Percentiles rank a stretch among this genome's conserved stretches.
These are phyloP conservation scores for Siderastrea radians DNA, from an alignment of 92 coral and sea anemone genomes.

Conservation along the genomic window DNA sequence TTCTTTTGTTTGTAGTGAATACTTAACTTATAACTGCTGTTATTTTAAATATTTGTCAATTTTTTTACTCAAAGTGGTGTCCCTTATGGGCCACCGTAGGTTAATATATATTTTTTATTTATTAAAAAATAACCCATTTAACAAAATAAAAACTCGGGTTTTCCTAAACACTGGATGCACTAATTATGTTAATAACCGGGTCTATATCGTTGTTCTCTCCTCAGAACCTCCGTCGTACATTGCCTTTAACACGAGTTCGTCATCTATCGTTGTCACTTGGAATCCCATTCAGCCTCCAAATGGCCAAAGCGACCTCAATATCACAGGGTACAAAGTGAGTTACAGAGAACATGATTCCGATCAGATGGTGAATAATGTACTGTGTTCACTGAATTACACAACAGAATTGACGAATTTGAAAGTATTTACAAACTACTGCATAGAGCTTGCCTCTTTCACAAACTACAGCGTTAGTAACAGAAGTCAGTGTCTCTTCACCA, in stretches of 20 bases:
- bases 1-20: too few species aligned
- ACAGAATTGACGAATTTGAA: not conserved
- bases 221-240: constrained; percentile 22
- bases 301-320: not conserved
- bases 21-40: too few species aligned
- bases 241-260: constrained; percentile 32
- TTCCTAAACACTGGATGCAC: too few species aligned
- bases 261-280: constrained; percentile 24
- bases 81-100: too few species aligned
- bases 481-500: constrained; percentile 25
- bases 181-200: not conserved
- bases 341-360: not conserved
- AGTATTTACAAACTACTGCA: constrained; percentile 30
- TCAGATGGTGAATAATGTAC: not conserved
- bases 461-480: not conserved
- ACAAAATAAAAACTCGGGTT: not conserved
- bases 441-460: constrained; percentile 3
- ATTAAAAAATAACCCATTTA: not conserved
- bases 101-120: too few species aligned
- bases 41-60: too few species aligned
- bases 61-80: too few species aligned
- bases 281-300: not conserved
- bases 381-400: constrained; percentile 2
- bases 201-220: not conserved
- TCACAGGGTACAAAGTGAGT: constrained; percentile 16